These are phyloP conservation scores for Chionis minor DNA, from an alignment of 2,113 vertebrate genomes.

Conservation along the genomic window DNA sequence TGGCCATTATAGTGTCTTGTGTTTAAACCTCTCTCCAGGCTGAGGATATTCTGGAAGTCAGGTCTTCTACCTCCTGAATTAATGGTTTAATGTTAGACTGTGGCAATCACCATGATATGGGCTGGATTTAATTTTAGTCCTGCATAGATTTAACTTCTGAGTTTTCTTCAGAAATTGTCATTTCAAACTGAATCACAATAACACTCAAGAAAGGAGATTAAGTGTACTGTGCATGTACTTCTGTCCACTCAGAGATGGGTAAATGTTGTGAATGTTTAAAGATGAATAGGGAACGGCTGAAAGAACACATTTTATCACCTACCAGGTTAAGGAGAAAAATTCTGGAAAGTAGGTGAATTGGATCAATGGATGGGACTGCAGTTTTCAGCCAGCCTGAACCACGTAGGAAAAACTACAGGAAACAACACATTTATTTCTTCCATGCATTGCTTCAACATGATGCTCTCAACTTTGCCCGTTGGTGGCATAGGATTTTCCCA, in stretches of 20 bases:
- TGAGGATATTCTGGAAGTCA: background rate
- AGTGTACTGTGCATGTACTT: background rate
- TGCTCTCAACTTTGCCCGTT: background rate
- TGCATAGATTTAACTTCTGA: background rate
- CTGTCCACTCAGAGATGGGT: background rate
- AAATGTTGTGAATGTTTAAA: background rate
- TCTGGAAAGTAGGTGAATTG: background rate
- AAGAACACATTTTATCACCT: background rate
- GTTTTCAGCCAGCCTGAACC: background rate
- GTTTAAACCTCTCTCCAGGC: background rate
- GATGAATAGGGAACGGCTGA: background rate
- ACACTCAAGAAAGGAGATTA: background rate
- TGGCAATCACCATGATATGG: background rate
- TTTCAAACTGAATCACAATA: background rate
- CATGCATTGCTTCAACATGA: background rate
- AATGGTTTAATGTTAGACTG: background rate
- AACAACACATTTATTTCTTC: background rate
- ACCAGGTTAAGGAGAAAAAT: background rate
- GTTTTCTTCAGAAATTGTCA: background rate
- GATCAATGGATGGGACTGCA: background rate
- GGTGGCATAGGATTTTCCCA: background rate
- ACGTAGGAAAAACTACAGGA: background rate
- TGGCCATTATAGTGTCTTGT: background rate
- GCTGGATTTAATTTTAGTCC: background rate
- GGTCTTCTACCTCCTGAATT: background rate